These are phyloP conservation scores for Eremobia ochroleuca DNA, from an alignment of 2,888 invertebrate genomes.

Conservation along the genomic window DNA sequence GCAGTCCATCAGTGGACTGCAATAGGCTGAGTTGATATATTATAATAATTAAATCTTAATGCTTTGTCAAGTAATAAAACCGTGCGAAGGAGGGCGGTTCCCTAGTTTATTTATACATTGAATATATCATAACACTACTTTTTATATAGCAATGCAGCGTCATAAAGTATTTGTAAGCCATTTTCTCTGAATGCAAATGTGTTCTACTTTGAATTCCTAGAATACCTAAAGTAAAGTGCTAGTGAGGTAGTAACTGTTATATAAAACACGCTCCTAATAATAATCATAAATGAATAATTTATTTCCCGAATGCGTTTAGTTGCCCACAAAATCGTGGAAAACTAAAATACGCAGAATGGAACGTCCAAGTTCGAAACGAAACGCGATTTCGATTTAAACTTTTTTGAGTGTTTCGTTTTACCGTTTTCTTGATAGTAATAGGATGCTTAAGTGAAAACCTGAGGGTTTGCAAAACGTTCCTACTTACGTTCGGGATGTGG, in stretches of 20 bases:
- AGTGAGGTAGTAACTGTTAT: neutral
- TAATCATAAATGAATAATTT: conserved; percentile 30
- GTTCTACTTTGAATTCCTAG: conserved; percentile 5
- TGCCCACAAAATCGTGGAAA: conserved; percentile 13
- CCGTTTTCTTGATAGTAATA: conserved; percentile 38
- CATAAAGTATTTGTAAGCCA: conserved; percentile 1
- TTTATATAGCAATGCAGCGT: neutral
- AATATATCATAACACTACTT: neutral
- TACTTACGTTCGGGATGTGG: neutral
- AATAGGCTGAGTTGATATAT: too few relatives aligned
- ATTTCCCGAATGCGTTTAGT: conserved; percentile 30
- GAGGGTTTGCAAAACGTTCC: neutral
- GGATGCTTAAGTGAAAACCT: neutral
- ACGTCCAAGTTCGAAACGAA: conserved; percentile 45
- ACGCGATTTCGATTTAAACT: conserved; percentile 57
- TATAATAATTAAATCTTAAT: neutral
- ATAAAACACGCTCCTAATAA: conserved; percentile 7
- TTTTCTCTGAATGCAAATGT: conserved; percentile 16
- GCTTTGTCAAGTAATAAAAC: neutral
- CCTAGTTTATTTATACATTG: neutral
- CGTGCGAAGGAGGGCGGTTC: neutral
- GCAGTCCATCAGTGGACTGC: too few relatives aligned
- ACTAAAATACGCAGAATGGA: conserved; percentile 9
- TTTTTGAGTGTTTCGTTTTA: conserved; percentile 32
- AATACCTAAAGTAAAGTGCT: neutral